These are phyloP conservation scores for Cetoscarus ocellatus DNA, from an alignment of 2,797 vertebrate genomes.

Conservation along the genomic window DNA sequence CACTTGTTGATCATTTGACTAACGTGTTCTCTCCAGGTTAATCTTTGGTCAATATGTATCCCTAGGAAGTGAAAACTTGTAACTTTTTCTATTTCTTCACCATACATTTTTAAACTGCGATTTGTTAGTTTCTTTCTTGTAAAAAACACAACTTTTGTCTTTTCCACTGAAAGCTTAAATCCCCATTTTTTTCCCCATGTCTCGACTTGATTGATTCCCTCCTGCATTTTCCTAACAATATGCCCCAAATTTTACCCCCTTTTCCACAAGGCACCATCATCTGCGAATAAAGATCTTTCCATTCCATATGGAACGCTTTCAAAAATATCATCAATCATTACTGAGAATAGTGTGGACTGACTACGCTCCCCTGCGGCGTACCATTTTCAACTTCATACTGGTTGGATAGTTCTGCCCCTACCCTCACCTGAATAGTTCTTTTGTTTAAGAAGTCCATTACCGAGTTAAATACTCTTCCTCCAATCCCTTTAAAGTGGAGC, in stretches of 20 bases:
- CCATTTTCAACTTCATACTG: not conserved
- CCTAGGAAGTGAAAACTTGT: too few species aligned
- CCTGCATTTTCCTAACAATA: not conserved
- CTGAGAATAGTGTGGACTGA: not conserved
- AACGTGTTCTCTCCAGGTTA: too few species aligned
- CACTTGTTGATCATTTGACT: too few species aligned
- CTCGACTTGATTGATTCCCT: not conserved
- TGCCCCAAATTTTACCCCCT: too few species aligned
- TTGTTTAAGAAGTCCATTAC: not conserved
- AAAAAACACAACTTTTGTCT: not conserved
- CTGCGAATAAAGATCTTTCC: too few species aligned
- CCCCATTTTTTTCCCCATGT: not conserved
- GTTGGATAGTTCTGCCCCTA: not conserved
- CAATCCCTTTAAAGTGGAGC: not conserved
- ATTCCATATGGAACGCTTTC: too few species aligned
- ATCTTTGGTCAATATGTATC: too few species aligned
- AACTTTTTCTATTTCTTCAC: not conserved
- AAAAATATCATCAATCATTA: slow-evolving; percentile 22
- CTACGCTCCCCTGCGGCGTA: not conserved
- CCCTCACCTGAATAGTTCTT: not conserved
- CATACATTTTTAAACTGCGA: not conserved
- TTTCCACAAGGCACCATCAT: too few species aligned
- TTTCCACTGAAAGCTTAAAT: not conserved
- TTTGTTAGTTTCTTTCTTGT: not conserved
- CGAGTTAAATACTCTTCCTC: not conserved